A percentile compares a stretch with the other conserved stretches of the same genome.
Evolutionary conservation across 2,888 invertebrate genomes (phyloP).

Genomic region (Yponomeuta plumbellus): DNA sequence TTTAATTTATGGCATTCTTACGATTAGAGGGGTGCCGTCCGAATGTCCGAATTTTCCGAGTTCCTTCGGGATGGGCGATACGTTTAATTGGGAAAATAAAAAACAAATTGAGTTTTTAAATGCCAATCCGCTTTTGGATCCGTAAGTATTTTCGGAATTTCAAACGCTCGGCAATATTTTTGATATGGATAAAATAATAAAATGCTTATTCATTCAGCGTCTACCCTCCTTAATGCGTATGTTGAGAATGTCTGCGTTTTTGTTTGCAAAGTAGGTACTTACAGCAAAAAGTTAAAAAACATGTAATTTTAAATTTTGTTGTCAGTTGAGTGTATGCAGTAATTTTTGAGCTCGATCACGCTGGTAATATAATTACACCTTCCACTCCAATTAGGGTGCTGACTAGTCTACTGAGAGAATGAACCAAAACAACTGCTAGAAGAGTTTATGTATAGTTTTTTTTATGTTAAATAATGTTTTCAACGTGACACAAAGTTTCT

Average conservation of each 20-base stretch:
- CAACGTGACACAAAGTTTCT: too few species aligned
- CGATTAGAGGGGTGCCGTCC: constrained; percentile 55
- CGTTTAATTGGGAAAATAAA: constrained; percentile 18
- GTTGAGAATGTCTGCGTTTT: too few species aligned
- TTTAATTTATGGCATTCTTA: constrained; percentile 76
- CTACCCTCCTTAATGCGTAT: neutral
- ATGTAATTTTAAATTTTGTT: neutral
- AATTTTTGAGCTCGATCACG: neutral
- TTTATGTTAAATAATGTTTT: too few species aligned
- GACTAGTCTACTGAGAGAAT: neutral
- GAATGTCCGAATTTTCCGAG: constrained; percentile 64
- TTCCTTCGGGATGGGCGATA: constrained; percentile 32
- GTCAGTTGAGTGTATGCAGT: neutral
- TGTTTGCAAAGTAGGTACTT: too few species aligned
- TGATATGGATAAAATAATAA: constrained; percentile 14
- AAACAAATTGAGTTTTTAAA: constrained; percentile 17
- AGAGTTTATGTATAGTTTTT: neutral
- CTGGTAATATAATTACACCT: neutral
- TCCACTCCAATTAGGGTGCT: neutral
- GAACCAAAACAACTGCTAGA: neutral
- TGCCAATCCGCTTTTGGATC: constrained; percentile 9
- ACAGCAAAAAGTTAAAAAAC: neutral
- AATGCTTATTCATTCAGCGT: neutral
- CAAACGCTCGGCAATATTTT: constrained; percentile 6
- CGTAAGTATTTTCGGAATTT: constrained; percentile 9